A percentile compares a stretch with the other conserved stretches of the same genome.
phyloP scores from a whole-genome alignment of 2,888 invertebrate species.

The Acleris laterana region DNA sequence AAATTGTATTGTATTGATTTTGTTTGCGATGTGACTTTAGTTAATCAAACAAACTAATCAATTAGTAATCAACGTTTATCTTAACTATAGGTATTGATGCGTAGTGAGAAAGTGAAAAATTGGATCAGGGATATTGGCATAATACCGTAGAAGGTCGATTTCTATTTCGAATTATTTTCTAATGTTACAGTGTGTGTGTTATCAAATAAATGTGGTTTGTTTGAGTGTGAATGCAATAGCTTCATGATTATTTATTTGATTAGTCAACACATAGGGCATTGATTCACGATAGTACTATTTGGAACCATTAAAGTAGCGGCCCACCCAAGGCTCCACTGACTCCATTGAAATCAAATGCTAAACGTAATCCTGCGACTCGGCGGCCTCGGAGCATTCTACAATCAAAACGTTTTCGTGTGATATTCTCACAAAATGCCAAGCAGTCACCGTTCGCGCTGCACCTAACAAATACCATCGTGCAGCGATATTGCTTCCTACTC shows the following conservation, averaged over 20 bases:
- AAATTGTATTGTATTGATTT: no score
- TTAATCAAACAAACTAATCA: no score
- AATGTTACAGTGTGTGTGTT: no score
- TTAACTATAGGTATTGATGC: no score
- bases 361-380: conserved; percentile 48
- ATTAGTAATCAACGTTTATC: no score
- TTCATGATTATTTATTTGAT: conserved; percentile 23
- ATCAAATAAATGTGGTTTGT: background rate
- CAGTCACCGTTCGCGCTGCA: conserved; percentile 32
- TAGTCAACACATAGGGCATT: conserved; percentile 27
- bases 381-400: conserved; percentile 56
- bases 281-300: conserved; percentile 29
- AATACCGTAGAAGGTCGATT: no score
- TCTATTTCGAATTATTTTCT: no score
- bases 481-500: conserved; percentile 17
- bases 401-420: conserved; percentile 47
- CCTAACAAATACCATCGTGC: conserved; percentile 30
- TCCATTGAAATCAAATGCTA: conserved; percentile 48
- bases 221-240: background rate
- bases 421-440: conserved; percentile 55
- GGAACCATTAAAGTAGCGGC: conserved; percentile 32
- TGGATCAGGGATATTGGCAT: no score
- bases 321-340: conserved; percentile 40
- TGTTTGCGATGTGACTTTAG: no score
- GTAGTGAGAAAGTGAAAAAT: no score